Base-by-base conservation (phyloP, 1,140 invertebrate genomes). In the Charaxes varanes region DNA sequence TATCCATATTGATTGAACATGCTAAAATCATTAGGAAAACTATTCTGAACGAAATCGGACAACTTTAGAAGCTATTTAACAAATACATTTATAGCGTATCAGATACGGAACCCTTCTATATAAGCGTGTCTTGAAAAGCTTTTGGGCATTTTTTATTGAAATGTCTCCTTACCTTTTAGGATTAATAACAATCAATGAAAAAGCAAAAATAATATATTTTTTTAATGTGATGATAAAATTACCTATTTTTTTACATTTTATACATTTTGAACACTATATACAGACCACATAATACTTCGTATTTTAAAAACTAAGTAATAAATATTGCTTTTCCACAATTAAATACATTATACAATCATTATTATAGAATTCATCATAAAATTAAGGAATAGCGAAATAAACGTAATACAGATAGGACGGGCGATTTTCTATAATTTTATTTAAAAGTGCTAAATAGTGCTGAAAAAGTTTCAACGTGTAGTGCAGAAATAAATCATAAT, bases 181-280 rank as follows among this genome's bases (percentile, higher is more conserved):
- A n/a, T n/a, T n/a, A n/a, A n/a, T n/a, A n/a, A 12, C 23, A 37
- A 17, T 21, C 24, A 13, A 16, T 23, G 19, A 8, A 42, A 41
- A 33, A 21, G 21, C 6, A 42, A 21, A 8, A 31, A 28, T 42
- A 36, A 16, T 41, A 41, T 21, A 37, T 21, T 37, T 8, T 27
- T 48, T 48, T 41, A 48, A 36, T 54, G 51, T 49, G 51, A 54
- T 54, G 46, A 40, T 43, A 43, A 28, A 41, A 23, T 47, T 44
- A 42, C 23, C 33, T 53, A 42, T 18, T 43, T 44, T 42, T 56
- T 49, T 58, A 57, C 47, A 61, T 42, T 51, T 48, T 54, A 43
- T 59, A 59, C 51, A 59, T 41, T 54, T 51, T 47, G 18, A 42
- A 40, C 47, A 45, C 28, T 51, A 55, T 59, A 41, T 53, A 53